A percentile compares a stretch with the other conserved stretches of the same genome.
phyloP scores from a whole-genome alignment of 2,888 invertebrate species.

The Chalcosyrphus nemorum region DNA sequence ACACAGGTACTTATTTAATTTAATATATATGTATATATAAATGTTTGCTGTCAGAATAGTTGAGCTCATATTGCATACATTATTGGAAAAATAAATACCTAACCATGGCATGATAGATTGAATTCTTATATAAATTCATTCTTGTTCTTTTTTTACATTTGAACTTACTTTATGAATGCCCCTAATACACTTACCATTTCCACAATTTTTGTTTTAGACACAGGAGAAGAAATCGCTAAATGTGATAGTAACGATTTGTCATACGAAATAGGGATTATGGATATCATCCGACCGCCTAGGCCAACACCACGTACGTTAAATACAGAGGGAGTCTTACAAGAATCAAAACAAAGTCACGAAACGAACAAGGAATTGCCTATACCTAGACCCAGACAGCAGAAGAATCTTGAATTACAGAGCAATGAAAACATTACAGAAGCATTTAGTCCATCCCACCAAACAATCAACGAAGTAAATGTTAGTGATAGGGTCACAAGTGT shows the following conservation, averaged over 20 bases:
- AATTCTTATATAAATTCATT: constrained; percentile 14
- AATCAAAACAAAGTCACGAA: not conserved
- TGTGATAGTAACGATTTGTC: constrained; percentile 25
- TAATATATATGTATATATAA: no score
- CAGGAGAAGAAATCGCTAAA: constrained; percentile 78
- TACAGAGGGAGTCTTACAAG: constrained; percentile 74
- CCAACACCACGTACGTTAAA: constrained; percentile 83
- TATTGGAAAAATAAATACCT: constrained; percentile 9
- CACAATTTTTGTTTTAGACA: constrained; percentile 82
- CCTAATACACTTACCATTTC: constrained; percentile 80
- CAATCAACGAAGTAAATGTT: no score
- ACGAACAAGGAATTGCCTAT: constrained; percentile 3
- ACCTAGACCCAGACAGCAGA: constrained; percentile 46
- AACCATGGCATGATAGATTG: constrained; percentile 62
- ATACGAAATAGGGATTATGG: constrained; percentile 72
- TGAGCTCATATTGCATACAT: constrained; percentile 81
- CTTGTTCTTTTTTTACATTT: constrained; percentile 33
- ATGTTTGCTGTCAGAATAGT: constrained; percentile 72
- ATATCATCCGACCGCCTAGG: constrained; percentile 79
- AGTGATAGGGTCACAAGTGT: not conserved
- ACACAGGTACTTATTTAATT: constrained; percentile 77
- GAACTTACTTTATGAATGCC: constrained; percentile 73
- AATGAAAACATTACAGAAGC: not conserved
- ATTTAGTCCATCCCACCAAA: not conserved
- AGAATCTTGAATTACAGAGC: not conserved